Conservation (phyloP, 2,113 vertebrate species). For the Carassius carassius region DNA sequence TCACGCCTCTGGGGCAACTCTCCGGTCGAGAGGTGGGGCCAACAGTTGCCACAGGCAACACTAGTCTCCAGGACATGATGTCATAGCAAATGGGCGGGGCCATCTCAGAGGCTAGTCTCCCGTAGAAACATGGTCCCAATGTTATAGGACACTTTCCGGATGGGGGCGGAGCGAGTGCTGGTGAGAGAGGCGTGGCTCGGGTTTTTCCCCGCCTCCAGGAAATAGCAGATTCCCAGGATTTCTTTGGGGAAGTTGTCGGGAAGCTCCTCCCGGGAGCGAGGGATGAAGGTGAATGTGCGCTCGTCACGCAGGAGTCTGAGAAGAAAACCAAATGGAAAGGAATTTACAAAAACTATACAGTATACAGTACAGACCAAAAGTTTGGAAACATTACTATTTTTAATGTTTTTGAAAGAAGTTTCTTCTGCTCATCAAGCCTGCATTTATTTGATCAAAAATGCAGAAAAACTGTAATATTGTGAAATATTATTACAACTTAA, state of each 20-base stretch:
- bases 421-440: no score
- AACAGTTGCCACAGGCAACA: slow-evolving; percentile 48
- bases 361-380: no score
- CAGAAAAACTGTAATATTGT: no score
- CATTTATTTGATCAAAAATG: no score
- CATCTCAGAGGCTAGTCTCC: slow-evolving; percentile 93
- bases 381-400: no score
- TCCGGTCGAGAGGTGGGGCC: slow-evolving; percentile 32
- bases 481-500: no score
- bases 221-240: slow-evolving; percentile 96
- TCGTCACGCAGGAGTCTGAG: slow-evolving; percentile 91
- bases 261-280: slow-evolving; percentile 94
- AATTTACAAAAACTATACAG: no score
- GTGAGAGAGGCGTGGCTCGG: slow-evolving; percentile 81
- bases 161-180: slow-evolving; percentile 83
- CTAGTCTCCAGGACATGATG: slow-evolving; percentile 43
- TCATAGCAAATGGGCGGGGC: background rate
- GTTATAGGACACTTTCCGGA: slow-evolving; percentile 96
- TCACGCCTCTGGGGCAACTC: background rate
- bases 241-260: slow-evolving; percentile 99
- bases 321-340: background rate
- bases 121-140: slow-evolving; percentile 99
- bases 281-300: slow-evolving; percentile 89
- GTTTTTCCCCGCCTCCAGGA: slow-evolving; percentile 90
- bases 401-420: no score